Evolutionary conservation across 23 tunicate species (phyloP).

Genomic region (Botrylloides violaceus): DNA sequence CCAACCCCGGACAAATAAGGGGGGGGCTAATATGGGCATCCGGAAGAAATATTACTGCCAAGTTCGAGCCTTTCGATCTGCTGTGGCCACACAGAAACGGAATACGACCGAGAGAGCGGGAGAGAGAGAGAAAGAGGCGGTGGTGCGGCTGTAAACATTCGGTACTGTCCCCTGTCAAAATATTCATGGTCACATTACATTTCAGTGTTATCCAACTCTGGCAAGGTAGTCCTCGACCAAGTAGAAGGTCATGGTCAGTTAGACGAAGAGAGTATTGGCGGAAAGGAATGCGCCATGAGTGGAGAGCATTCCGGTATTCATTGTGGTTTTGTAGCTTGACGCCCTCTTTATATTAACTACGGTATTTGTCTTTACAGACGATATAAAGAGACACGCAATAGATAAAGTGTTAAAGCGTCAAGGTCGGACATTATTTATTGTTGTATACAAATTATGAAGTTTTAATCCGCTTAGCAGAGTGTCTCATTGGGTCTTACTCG

Average conservation of each 20-base stretch:
- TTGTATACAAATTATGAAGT: not conserved
- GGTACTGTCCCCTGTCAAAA: too few relatives aligned
- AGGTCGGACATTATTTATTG: not conserved
- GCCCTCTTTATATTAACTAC: not conserved
- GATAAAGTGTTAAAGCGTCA: not conserved
- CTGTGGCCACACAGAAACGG: too few relatives aligned
- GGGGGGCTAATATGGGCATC: too few relatives aligned
- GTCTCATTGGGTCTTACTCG: too few relatives aligned
- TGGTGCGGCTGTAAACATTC: too few relatives aligned
- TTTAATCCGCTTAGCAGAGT: too few relatives aligned
- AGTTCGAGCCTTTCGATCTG: too few relatives aligned
- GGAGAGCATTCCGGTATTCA: not conserved
- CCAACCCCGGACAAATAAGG: too few relatives aligned
- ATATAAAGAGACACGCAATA: not conserved
- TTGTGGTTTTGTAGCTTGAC: not conserved
- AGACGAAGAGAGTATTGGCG: not conserved
- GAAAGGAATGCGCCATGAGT: not conserved
- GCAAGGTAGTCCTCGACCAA: not conserved
- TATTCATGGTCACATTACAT: too few relatives aligned
- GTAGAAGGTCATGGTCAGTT: not conserved
- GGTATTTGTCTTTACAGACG: not conserved
- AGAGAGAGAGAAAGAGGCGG: too few relatives aligned
- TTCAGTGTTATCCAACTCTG: not conserved
- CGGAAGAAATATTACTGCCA: too few relatives aligned
- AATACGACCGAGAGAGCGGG: too few relatives aligned